These are phyloP conservation scores for Cordilura impudica DNA, from an alignment of 2,888 invertebrate species.

Conservation along the genomic window DNA sequence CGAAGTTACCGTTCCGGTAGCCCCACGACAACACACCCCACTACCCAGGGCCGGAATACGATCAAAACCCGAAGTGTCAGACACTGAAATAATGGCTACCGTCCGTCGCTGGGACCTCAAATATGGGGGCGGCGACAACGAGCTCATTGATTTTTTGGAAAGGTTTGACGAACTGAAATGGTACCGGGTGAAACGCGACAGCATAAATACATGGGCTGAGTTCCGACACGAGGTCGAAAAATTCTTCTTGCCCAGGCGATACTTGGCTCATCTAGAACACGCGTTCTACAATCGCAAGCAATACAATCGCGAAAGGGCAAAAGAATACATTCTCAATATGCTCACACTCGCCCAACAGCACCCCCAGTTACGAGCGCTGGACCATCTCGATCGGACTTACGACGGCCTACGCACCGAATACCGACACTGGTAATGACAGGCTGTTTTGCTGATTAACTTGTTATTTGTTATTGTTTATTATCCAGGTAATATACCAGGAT, in stretches of 20 bases:
- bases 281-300: conserved; percentile 12
- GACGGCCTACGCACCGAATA: conserved; percentile 9
- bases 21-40: no score
- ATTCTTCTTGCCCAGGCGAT: neutral
- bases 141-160: conserved; percentile 15
- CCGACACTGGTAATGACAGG: no score
- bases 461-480: no score
- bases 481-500: no score
- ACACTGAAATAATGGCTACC: neutral
- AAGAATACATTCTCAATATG: conserved; percentile 1
- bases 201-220: neutral
- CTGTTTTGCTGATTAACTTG: no score
- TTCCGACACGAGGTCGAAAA: neutral
- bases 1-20: no score
- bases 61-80: no score
- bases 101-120: neutral
- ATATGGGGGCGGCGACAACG: neutral
- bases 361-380: neutral
- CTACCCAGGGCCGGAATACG: no score
- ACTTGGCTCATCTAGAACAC: neutral
- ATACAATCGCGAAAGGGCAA: neutral
- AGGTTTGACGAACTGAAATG: conserved; percentile 10
- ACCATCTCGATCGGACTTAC: conserved; percentile 1
- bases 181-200: neutral
- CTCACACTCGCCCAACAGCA: neutral